Conservation (phyloP, 2,113 vertebrate species). For the mouse (Mus musculus) region DNA sequence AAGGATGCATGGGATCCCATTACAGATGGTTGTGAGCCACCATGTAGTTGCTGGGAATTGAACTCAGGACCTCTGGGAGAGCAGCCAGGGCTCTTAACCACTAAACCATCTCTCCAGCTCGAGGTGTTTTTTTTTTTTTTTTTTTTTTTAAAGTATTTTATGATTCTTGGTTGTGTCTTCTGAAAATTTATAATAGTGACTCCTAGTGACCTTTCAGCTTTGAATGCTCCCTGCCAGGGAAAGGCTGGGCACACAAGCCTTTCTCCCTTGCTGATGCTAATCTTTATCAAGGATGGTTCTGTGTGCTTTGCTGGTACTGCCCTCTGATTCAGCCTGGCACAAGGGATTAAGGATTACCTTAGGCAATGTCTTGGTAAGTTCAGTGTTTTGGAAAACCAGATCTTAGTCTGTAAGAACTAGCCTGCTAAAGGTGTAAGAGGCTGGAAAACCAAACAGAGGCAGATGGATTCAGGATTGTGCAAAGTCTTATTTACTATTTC, state of each 20-base stretch:
- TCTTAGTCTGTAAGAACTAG: not conserved
- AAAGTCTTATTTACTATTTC: not conserved
- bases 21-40: too few species aligned
- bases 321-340: not conserved
- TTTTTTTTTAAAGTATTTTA: not conserved
- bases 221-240: not conserved
- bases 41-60: too few species aligned
- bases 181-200: not conserved
- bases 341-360: not conserved
- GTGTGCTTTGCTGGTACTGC: not conserved
- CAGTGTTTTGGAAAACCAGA: not conserved
- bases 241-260: not conserved
- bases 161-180: not conserved
- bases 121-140: too few species aligned
- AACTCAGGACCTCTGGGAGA: too few species aligned
- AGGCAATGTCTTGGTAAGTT: not conserved
- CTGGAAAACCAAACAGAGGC: too few species aligned
- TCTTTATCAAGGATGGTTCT: not conserved
- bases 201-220: not conserved
- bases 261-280: not conserved
- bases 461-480: not conserved
- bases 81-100: too few species aligned
- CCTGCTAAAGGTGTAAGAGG: not conserved
- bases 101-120: too few species aligned
- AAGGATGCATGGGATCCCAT: too few species aligned